Base-by-base conservation (phyloP, 2,113 vertebrate species). In the Xyliphius kryptos region DNA sequence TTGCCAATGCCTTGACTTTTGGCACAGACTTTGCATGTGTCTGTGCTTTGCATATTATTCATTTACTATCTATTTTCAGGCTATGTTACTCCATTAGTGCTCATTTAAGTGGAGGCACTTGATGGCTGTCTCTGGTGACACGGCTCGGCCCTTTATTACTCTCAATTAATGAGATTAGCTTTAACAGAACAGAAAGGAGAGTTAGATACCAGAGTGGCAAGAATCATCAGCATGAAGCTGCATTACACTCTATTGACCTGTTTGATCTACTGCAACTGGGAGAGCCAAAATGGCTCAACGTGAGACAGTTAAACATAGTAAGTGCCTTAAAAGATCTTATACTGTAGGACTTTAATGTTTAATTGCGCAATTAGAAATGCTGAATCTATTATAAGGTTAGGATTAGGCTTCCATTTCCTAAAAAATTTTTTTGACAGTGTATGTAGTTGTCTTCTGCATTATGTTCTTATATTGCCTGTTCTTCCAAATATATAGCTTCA, bases 151-250 rank as follows among this genome's bases (percentile, higher is more conserved):
- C 62, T 71, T 56, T 22, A 66, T 73, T 62, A 56, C 14, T 26
- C 44, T 16, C 62, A n/a, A 32, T 32, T 43, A 71, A 69, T 66
- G 65, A 71, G 68, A 71, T 64, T 68, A 74, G n/a, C 46, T 50
- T 40, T 16, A 40, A 43, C 19, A 65, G 47, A 49, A 32, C 20
- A 36, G 48, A 20, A 17, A 53, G 17, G n/a, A 40, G 48, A 10
- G 54, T 46, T 43, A 51, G 19, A 70, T 21, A 65, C 37, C 21
- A 11, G 19, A 70, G 44, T 26, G 56, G 61, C 61, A 21, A 5
- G n/a, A 19, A 55, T 56, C 47, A 48, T 70, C 55, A 59, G 37
- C 32, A 50, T 36, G 36, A 38, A 44, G 26, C 38, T 16, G n/a
- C 16, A 22, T 44, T 22, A 32, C 32, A 55, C 46, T 20, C 43